phyloP scores from a whole-genome alignment of 2,888 invertebrate genomes.

The Teinopalpus imperialis region DNA sequence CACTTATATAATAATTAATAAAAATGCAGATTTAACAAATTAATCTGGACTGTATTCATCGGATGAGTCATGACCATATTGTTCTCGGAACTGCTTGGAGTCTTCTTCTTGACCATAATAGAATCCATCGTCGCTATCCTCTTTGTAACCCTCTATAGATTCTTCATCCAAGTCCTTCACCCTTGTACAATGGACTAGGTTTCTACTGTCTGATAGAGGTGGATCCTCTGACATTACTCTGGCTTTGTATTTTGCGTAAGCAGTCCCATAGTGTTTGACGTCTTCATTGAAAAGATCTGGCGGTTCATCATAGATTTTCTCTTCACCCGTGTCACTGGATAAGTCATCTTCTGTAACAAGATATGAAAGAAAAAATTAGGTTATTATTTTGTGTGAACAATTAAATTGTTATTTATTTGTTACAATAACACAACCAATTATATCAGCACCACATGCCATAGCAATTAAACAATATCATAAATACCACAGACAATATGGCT shows the following conservation, averaged over 20 bases:
- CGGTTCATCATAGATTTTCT: slow-evolving; percentile 62
- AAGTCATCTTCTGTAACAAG: slow-evolving; percentile 59
- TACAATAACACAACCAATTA: too few species aligned
- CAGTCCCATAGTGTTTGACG: slow-evolving; percentile 83
- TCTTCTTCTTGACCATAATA: slow-evolving; percentile 73
- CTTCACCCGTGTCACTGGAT: slow-evolving; percentile 74
- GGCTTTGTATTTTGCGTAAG: slow-evolving; percentile 86
- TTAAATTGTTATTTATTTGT: too few species aligned
- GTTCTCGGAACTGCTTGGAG: slow-evolving; percentile 53
- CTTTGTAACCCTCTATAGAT: slow-evolving; percentile 52
- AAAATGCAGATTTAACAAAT: background rate
- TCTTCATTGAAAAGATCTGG: slow-evolving; percentile 68
- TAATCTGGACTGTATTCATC: slow-evolving; percentile 41
- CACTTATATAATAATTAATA: too few species aligned
- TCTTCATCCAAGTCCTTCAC: slow-evolving; percentile 49
- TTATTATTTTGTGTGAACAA: too few species aligned
- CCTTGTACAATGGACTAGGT: slow-evolving; percentile 46
- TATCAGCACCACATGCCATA: background rate
- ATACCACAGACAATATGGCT: too few species aligned
- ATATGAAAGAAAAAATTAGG: too few species aligned
- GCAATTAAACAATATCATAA: background rate
- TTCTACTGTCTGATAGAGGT: slow-evolving; percentile 38
- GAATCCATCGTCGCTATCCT: slow-evolving; percentile 70
- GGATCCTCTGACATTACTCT: slow-evolving; percentile 56
- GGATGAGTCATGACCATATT: slow-evolving; percentile 49